These are phyloP conservation scores for Tolypeutes matacus DNA, from an alignment of 2,797 vertebrate species.

Conservation along the genomic window DNA sequence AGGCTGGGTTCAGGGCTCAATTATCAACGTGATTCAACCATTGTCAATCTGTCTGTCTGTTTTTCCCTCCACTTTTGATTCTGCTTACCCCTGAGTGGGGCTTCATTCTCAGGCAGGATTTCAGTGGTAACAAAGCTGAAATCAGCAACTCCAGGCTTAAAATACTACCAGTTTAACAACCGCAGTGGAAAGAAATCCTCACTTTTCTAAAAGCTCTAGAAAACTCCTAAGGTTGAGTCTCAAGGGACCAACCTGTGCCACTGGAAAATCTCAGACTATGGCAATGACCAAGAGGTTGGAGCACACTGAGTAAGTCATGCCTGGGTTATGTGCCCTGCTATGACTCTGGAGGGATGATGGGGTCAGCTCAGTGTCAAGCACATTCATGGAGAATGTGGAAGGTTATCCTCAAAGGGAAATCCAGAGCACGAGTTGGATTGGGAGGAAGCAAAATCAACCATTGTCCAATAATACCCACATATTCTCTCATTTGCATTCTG, in stretches of 20 bases:
- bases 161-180: not conserved
- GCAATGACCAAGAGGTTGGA: not conserved
- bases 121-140: not conserved
- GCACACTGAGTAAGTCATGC: rapidly evolving
- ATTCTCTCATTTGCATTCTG: not conserved
- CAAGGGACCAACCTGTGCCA: not conserved
- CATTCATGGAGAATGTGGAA: not conserved
- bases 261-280: not conserved
- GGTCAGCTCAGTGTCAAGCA: not conserved
- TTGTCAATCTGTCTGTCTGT: not conserved
- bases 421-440: not conserved
- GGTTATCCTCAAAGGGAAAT: not conserved
- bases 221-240: not conserved
- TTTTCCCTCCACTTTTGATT: not conserved
- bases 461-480: rapidly evolving
- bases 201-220: not conserved
- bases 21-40: not conserved
- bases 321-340: not conserved
- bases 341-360: not conserved
- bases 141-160: not conserved
- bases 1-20: not conserved
- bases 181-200: not conserved
- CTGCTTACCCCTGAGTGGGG: not conserved
- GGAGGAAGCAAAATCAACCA: not conserved
- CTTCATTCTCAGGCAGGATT: not conserved